A percentile compares a stretch with the other conserved stretches of the same genome.
phyloP scores from a whole-genome alignment of 2,113 vertebrate species.

The Uria aalge region DNA sequence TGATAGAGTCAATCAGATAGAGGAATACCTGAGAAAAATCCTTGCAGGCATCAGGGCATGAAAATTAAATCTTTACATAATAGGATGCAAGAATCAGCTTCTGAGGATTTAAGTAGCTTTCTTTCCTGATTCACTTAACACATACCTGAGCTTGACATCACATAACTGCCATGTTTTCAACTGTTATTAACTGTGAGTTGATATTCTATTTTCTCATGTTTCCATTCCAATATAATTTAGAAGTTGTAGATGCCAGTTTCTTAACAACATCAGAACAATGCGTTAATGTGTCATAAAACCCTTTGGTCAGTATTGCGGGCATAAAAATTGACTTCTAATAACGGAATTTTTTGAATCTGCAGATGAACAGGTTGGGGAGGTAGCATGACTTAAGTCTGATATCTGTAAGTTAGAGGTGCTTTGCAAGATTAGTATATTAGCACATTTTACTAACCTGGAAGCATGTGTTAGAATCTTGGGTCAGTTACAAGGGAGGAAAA shows the following conservation, averaged over 20 bases:
- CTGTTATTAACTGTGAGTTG: background rate
- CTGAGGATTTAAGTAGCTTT: background rate
- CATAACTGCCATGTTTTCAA: background rate
- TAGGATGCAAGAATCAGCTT: background rate
- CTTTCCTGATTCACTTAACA: background rate
- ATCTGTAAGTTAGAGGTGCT: background rate
- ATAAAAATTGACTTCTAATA: background rate
- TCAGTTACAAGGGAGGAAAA: background rate
- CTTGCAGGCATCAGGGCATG: background rate
- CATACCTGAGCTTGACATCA: background rate
- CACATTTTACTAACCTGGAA: background rate
- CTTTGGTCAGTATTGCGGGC: background rate
- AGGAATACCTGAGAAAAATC: background rate
- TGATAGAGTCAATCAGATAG: background rate
- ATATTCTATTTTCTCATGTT: background rate
- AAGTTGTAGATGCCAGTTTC: background rate
- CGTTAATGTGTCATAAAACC: background rate
- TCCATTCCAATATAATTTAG: background rate
- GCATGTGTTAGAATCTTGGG: background rate
- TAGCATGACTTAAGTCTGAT: background rate
- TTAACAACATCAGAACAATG: background rate
- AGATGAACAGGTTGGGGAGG: background rate
- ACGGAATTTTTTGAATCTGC: background rate
- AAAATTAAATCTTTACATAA: background rate
- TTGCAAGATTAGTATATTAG: background rate